A percentile compares a stretch with the other conserved stretches of the same genome.
These are phyloP conservation scores for Subanguina moxae DNA, from an alignment of 1,140 invertebrate genomes.

Conservation along the genomic window DNA sequence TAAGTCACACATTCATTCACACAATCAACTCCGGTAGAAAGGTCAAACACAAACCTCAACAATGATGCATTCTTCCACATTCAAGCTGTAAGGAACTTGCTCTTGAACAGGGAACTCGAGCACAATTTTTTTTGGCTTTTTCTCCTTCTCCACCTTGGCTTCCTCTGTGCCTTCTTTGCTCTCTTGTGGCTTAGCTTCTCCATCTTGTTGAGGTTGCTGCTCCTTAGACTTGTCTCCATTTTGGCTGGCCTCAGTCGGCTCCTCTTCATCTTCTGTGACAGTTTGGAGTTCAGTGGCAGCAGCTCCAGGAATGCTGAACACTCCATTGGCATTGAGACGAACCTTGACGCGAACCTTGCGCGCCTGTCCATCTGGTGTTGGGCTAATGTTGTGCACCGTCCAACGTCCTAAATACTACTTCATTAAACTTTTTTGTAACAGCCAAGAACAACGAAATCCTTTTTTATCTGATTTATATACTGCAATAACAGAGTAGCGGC, in stretches of 20 bases:
- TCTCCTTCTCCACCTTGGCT: conserved; percentile 22
- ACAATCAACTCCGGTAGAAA: too few species aligned
- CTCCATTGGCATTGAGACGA: conserved; percentile 83
- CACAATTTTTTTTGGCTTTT: conserved; percentile 17
- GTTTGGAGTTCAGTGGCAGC: conserved; percentile 71
- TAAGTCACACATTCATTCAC: too few species aligned
- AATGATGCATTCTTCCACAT: neutral
- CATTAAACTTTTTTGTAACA: too few species aligned
- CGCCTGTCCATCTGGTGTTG: conserved; percentile 77
- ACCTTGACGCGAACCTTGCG: conserved; percentile 93
- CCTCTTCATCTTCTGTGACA: conserved; percentile 65
- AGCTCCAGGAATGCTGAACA: conserved; percentile 79
- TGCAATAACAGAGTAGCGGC: too few species aligned
- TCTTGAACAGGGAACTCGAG: neutral
- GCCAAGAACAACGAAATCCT: too few species aligned
- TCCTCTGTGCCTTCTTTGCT: conserved; percentile 1
- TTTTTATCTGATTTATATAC: too few species aligned
- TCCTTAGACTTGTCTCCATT: conserved; percentile 20
- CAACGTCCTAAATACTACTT: conserved; percentile 67
- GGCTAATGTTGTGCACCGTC: conserved; percentile 77
- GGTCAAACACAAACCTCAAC: conserved; percentile 7
- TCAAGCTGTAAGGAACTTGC: neutral
- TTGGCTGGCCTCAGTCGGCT: conserved; percentile 13
- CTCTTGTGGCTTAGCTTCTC: conserved; percentile 18
- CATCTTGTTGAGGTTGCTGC: conserved; percentile 21